phyloP scores from a whole-genome alignment of 2,797 vertebrate species.

The Gouania willdenowi region DNA sequence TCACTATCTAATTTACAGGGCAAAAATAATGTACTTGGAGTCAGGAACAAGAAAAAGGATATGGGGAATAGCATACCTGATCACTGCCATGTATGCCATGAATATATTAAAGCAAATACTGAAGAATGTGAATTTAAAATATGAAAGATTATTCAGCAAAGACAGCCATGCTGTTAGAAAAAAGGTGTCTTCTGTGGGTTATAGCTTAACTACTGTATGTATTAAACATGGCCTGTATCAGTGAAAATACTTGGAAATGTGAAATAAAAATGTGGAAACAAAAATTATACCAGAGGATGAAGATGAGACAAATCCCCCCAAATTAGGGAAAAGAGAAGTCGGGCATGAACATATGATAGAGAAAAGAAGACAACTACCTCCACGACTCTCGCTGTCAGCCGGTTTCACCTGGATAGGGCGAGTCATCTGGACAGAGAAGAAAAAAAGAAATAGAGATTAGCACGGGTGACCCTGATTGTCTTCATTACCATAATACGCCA shows the following conservation, averaged over 20 bases:
- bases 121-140: slow-evolving; percentile 25
- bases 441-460: slow-evolving; percentile 58
- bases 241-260: slow-evolving; percentile 1
- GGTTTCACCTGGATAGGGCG: slow-evolving; percentile 99
- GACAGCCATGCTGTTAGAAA: neutral
- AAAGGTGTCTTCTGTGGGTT: too few species aligned
- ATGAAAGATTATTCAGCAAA: slow-evolving; percentile 8
- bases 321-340: slow-evolving; percentile 31
- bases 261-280: slow-evolving; percentile 18
- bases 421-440: slow-evolving; percentile 86
- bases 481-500: slow-evolving; percentile 28
- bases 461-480: slow-evolving; percentile 12
- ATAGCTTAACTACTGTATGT: too few species aligned
- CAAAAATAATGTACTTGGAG: slow-evolving; percentile 68
- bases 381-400: slow-evolving; percentile 97
- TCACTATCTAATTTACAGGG: slow-evolving; percentile 75
- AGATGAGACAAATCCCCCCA: slow-evolving; percentile 31
- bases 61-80: slow-evolving; percentile 28
- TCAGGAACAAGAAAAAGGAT: slow-evolving; percentile 29
- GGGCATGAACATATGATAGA: slow-evolving; percentile 59
- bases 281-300: slow-evolving; percentile 35
- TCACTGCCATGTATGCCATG: slow-evolving; percentile 54
- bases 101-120: slow-evolving; percentile 63
- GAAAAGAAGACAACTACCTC: slow-evolving; percentile 93
- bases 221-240: neutral